Base-by-base conservation (phyloP, 2,113 vertebrate genomes). In the Struthio camelus region DNA sequence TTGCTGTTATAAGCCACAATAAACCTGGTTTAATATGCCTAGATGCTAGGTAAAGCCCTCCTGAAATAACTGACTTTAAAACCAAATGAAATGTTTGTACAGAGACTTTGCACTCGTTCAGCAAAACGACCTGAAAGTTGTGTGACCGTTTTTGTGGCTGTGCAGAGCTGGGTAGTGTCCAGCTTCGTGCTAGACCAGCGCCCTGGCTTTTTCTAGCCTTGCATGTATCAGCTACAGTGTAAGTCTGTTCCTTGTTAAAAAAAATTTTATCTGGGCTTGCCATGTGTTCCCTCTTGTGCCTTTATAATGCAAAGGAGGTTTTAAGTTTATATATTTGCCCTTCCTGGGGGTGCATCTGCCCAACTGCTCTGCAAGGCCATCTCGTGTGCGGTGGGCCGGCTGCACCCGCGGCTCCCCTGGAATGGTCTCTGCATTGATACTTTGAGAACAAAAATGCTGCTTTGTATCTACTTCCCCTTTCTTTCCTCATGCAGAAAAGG, bases 231-330 rank as follows among this genome's bases (percentile, higher is more conserved):
- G 8, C 40, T 27, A 44, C 2, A 2, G 62, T 59, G 25, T n/a
- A 20, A 19, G 50, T 16, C 34, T n/a, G 27, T 19, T 36, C 23
- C 51, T 65, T 36, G 7, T 38, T 1, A 27, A 50, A 51, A 27
- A 50, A 51, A 50, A 1, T 50, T 50, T 14, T 2, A n/a, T 36
- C 72, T 32, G 1, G 30, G 36, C 73, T 66, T 24, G 4, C 24
- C 0, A 0, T 34, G 27, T 0, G 0, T 32, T 11, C 14, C 56
- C 40, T 82, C 2, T 2, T 15, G 0, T 36, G 48, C 28, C 8
- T 87, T 53, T 40, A 2, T 25, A 34, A 32, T 32, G 61, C 40
- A 25, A 23, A 58, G 18, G 66, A 53, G 28, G 6, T 22, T 92
- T n/a, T 10, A 40, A 2, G 59, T 16, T 4, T 40, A 4, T 25